These are phyloP conservation scores for Holocentrus rufus DNA, from an alignment of 2,797 vertebrate genomes.

Conservation along the genomic window DNA sequence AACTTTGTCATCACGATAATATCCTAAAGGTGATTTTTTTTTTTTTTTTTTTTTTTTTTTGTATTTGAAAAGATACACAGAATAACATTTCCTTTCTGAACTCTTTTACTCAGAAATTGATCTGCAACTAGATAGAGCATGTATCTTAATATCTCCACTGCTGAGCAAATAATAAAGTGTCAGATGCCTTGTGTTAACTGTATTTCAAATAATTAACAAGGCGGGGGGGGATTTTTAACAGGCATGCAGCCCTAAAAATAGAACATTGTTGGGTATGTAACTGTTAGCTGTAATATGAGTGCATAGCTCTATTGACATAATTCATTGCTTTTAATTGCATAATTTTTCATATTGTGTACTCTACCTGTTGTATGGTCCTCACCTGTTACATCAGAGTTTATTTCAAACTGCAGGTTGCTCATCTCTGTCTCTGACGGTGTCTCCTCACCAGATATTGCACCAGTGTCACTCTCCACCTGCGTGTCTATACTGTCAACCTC, in stretches of 20 bases:
- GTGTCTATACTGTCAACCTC: conserved; percentile 3
- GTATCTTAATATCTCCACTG: neutral
- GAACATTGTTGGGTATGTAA: conserved; percentile 31
- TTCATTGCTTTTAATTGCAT: conserved; percentile 31
- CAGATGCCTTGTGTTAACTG: conserved; percentile 8
- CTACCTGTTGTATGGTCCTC: conserved; percentile 29
- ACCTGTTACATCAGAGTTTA: conserved; percentile 33
- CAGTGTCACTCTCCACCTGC: conserved; percentile 4
- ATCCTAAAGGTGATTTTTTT: neutral
- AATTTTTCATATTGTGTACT: neutral
- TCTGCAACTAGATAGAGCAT: neutral
- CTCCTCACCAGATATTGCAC: neutral
- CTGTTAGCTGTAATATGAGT: conserved; percentile 42
- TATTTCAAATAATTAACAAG: conserved; percentile 38
- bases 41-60: too few species aligned
- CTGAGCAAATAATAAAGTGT: conserved; percentile 21
- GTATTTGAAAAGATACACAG: conserved; percentile 1
- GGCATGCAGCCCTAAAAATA: conserved; percentile 23
- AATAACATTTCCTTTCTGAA: conserved; percentile 2
- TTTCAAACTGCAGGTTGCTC: conserved; percentile 31
- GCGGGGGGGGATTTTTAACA: conserved; percentile 16
- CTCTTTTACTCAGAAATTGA: conserved; percentile 13
- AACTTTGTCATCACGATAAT: neutral
- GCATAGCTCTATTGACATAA: conserved; percentile 26
- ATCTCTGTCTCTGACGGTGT: conserved; percentile 16